phyloP scores from a whole-genome alignment of 1,140 invertebrate species.

The Drosophila malerkotliana region DNA sequence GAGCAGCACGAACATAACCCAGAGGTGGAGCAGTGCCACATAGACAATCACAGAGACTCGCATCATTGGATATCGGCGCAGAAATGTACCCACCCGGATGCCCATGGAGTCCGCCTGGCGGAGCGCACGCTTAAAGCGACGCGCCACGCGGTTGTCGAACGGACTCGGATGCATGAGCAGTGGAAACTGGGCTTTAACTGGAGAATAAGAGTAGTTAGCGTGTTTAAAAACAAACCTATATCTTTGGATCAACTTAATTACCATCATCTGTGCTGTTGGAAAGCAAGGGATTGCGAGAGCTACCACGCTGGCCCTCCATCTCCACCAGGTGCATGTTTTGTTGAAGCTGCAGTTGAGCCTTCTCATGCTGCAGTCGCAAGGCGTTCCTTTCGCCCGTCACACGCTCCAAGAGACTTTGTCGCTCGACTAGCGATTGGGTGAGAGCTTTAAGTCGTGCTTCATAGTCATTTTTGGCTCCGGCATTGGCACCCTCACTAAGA shows the following conservation, averaged over 20 bases:
- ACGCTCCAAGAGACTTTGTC: conserved; percentile 91
- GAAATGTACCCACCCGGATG: conserved; percentile 91
- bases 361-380: conserved; percentile 90
- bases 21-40: conserved; percentile 74
- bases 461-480: conserved; percentile 84
- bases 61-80: conserved; percentile 91
- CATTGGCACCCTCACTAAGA: conserved; percentile 46
- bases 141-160: conserved; percentile 90
- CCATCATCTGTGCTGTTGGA: conserved; percentile 88
- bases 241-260: conserved; percentile 10
- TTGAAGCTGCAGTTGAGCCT: conserved; percentile 87
- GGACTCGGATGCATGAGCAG: conserved; percentile 90
- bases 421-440: conserved; percentile 92
- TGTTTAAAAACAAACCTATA: not conserved
- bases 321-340: conserved; percentile 53
- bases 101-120: conserved; percentile 90
- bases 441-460: conserved; percentile 89
- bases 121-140: conserved; percentile 92
- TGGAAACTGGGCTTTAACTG: conserved; percentile 88
- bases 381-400: conserved; percentile 92
- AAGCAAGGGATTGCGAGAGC: conserved; percentile 80
- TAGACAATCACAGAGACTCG: conserved; percentile 92
- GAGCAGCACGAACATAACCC: conserved; percentile 82
- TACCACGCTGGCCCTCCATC: conserved; percentile 54
- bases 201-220: not conserved